Evolutionary conservation across 1,140 invertebrate species (phyloP), one percentile per base, ranked within the genome.

Genomic region (Drosophila bocki): DNA sequence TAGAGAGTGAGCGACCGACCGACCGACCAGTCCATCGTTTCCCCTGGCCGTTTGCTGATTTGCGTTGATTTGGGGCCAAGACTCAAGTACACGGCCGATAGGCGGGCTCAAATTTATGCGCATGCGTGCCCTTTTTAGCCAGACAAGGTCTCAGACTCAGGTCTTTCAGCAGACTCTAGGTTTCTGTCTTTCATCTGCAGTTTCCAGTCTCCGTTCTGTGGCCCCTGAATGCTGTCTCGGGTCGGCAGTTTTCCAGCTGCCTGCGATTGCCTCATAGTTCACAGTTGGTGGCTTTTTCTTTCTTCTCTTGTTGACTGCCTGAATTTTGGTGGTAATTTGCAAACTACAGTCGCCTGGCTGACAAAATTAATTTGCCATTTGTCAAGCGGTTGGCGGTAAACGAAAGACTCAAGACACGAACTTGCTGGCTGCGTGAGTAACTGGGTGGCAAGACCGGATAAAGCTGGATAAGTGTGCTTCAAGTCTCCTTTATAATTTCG

Each of bases 41-140:
- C 26, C 60, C 39, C 22, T 47, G 42, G 47, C 39, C 35, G 63
- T 61, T 60, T 68, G 75, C 83, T 72, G 83, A 87, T 86, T 82
- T 80, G 83, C 70, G 53, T 72, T 77, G 84, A 80, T 86, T 86
- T 69, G 75, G 79, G 62, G 75, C 79, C 79, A 86, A 71, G 64
- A 72, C 63, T 69, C 74, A 75, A 85, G 72, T 84, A 84, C 81
- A 67, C 33, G 37, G 67, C 51, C 63, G 69, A 86, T 75, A 85
- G 65, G 75, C 58, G 75, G 67, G 17, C 75, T 59, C 44, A 82
- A 83, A 83, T 83, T 83, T 83, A 83, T 83, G 80, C 80, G 69
- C 75, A 79, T 83, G 80, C 70, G 75, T 83, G 75, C 80, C 74
- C 79, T 79, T 79, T 80, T 74, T 72, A 60, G 67, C 58, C 57